Conservation (phyloP, 2,113 vertebrate genomes). For the Oncorhynchus tshawytscha region DNA sequence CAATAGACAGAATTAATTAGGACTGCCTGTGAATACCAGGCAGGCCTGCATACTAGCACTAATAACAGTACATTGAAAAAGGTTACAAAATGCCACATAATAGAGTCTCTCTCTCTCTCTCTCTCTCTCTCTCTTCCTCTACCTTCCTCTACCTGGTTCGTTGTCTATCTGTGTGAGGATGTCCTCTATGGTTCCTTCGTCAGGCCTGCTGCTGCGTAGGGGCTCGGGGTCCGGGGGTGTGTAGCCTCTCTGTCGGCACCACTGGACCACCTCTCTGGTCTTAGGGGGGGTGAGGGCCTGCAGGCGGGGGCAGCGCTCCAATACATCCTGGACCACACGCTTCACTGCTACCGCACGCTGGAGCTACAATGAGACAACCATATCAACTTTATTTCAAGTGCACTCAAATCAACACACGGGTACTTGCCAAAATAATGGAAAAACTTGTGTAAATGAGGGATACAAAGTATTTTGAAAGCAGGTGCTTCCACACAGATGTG, state of each 20-base stretch:
- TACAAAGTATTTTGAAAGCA: no score
- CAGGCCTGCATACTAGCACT: background rate
- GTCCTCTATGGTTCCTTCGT: constrained; percentile 92
- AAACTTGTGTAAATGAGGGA: no score
- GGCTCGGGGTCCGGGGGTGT: constrained; percentile 90
- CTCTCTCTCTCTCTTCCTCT: background rate
- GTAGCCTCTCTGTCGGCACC: constrained; percentile 93
- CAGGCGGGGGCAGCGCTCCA: constrained; percentile 86
- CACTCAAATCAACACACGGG: no score
- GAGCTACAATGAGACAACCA: constrained; percentile 44
- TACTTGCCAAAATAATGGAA: no score
- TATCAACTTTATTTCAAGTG: no score
- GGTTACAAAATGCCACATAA: no score
- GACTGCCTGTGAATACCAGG: constrained; percentile 22
- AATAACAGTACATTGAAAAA: no score
- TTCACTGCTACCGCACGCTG: constrained; percentile 91
- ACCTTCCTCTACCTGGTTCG: constrained; percentile 79
- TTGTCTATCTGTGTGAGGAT: constrained; percentile 95
- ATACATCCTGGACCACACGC: constrained; percentile 86
- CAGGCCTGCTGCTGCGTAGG: constrained; percentile 56
- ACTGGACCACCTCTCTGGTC: constrained; percentile 90
- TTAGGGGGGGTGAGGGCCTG: constrained; percentile 83
- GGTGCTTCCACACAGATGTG: no score
- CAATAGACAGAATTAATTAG: constrained; percentile 48
- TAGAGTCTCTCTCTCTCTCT: background rate